Evolutionary conservation across 2,113 vertebrate genomes (phyloP).

Genomic region (Caloenas nicobarica): DNA sequence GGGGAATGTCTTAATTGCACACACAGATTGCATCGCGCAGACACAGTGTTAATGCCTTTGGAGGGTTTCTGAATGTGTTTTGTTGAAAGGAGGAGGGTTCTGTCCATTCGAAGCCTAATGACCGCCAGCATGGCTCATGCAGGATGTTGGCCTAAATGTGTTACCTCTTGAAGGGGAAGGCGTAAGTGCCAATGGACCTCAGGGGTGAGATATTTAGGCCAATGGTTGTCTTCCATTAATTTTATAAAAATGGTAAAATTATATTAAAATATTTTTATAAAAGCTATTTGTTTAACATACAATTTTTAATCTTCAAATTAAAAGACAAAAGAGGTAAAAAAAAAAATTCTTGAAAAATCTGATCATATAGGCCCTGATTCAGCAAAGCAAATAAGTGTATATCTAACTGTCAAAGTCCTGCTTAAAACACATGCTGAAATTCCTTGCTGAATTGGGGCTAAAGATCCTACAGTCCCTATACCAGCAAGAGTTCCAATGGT

Average conservation of each 20-base stretch:
- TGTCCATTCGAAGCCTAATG: not conserved
- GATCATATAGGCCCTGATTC: not conserved
- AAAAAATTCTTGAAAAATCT: not conserved
- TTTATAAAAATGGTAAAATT: not conserved
- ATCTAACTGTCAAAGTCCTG: not conserved
- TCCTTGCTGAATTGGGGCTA: not conserved
- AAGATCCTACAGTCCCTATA: not conserved
- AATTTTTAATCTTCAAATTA: not conserved
- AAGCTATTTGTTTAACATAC: not conserved
- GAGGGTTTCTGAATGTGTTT: conserved; percentile 19
- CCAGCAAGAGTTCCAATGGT: not conserved
- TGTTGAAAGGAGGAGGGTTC: not conserved
- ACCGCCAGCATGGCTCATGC: not conserved
- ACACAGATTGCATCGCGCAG: not conserved
- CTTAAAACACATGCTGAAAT: not conserved
- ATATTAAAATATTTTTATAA: not conserved
- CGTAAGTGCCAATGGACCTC: not conserved
- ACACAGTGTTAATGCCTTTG: not conserved
- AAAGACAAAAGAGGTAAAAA: not conserved
- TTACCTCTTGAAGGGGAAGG: not conserved
- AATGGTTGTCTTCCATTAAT: not conserved
- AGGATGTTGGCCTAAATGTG: conserved; percentile 19
- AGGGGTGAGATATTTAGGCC: conserved; percentile 10
- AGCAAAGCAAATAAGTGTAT: not conserved
- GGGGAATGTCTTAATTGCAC: conserved; percentile 20